Evolutionary conservation across 2,113 vertebrate genomes (phyloP).

Genomic region (Leucosticte australis): DNA sequence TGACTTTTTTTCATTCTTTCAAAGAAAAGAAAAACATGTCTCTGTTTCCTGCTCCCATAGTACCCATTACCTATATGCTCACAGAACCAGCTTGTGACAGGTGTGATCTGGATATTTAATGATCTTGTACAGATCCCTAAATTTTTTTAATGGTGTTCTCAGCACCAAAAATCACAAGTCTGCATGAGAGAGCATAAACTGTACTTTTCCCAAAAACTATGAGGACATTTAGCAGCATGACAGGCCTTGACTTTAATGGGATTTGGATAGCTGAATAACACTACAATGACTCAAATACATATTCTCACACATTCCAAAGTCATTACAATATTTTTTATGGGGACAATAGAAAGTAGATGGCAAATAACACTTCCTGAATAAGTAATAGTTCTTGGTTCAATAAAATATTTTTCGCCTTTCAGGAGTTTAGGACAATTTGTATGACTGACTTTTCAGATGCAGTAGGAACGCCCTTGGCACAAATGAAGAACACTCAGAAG

Average conservation of each 20-base stretch:
- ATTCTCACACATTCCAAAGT: not conserved
- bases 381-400: not conserved
- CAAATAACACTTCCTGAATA: not conserved
- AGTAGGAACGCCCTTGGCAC: accelerated
- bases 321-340: not conserved
- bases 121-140: not conserved
- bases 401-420: not conserved
- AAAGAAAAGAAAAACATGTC: not conserved
- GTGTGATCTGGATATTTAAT: not conserved
- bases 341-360: not conserved
- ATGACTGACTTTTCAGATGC: not conserved
- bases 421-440: not conserved
- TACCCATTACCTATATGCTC: not conserved
- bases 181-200: not conserved
- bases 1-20: not conserved
- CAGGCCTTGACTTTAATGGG: not conserved
- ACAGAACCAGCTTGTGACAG: not conserved
- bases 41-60: not conserved
- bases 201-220: not conserved
- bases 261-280: not conserved
- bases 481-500: not conserved
- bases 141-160: not conserved
- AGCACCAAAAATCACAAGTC: not conserved
- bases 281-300: not conserved
- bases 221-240: not conserved